Evolutionary conservation across 2,113 vertebrate genomes (phyloP), one percentile per base, ranked within the genome.

Genomic region (Solea senegalensis): DNA sequence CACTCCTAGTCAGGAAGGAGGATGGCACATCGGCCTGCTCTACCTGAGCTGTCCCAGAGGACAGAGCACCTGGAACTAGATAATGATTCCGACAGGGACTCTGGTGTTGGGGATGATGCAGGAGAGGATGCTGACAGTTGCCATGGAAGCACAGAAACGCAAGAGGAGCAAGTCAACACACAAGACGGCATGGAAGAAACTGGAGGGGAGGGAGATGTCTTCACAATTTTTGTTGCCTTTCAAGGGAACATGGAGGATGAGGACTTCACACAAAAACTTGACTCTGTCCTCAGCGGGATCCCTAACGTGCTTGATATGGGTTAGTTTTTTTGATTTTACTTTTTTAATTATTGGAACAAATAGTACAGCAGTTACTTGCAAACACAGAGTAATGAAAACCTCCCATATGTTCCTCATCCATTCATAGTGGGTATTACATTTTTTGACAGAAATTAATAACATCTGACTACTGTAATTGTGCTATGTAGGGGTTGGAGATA

Each of bases 181-280:
- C 65, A 72, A 48, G 69, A 82, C 68, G 76, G 15, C 41, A 14
- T 15, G 1, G 71, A 83, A 54, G 79, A 69, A 73, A 54, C 12
- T 26, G 4, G 39, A 14, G 27, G 7, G 8, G 62, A 63, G 21
- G 81, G 66, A 50, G 89, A 91, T 75, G 89, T 94, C 85, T 95
- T 95, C 56, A 98, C 93, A 0, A 96, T 99, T 71, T 98, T 97
- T 83, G 90, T 98, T 71, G 94, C 97, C 80, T 98, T 99, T 86
- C 94, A 94, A 91, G 97, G 97, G 76, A 96, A 96, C 88, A 95
- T 98, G 90, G 91, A 94, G 27, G 98, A 99, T 88, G 93, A 91
- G 77, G 96, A 99, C 86, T 97, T 98, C 82, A 90, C 93, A 74
- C 89, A 95, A 81, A 99, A 98, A 86, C 94, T 98, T 40, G 92